These are phyloP conservation scores for Anticlea derivata DNA, from an alignment of 2,888 invertebrate species.

Conservation along the genomic window DNA sequence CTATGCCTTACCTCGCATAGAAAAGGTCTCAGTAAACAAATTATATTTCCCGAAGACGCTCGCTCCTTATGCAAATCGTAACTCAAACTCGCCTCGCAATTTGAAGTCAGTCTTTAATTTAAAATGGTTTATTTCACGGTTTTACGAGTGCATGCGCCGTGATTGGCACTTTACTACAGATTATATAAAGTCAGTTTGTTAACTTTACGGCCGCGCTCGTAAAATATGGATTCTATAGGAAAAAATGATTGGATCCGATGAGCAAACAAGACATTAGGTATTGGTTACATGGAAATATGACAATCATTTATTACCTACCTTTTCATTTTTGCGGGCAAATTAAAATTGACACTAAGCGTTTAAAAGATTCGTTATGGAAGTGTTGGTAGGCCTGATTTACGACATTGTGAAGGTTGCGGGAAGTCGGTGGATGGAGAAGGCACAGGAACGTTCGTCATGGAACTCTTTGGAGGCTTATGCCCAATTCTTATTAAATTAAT, in stretches of 20 bases:
- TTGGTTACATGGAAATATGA: background rate
- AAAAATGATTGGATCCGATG: conserved; percentile 21
- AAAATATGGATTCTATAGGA: conserved; percentile 17
- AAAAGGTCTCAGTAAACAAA: conserved; percentile 2
- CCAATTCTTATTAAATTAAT: no score
- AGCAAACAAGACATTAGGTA: conserved; percentile 13
- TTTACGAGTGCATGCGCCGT: conserved; percentile 49
- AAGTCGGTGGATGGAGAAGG: no score
- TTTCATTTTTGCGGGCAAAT: no score
- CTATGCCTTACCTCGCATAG: background rate
- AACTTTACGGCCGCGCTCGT: conserved; percentile 42
- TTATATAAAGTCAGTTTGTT: conserved; percentile 37
- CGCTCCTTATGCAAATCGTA: conserved; percentile 45
- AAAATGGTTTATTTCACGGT: conserved; percentile 54
- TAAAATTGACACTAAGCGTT: no score
- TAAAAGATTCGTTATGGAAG: no score
- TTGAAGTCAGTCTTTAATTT: conserved; percentile 46
- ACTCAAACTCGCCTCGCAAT: conserved; percentile 43
- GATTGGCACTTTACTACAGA: conserved; percentile 52
- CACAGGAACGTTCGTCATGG: no score
- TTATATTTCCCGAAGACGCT: conserved; percentile 30
- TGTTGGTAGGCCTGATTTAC: no score
- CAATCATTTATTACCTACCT: background rate
- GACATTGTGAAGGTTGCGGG: no score
- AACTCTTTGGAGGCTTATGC: no score